Base-by-base conservation (phyloP, 1,140 invertebrate species). In the Halictus rubicundus region DNA sequence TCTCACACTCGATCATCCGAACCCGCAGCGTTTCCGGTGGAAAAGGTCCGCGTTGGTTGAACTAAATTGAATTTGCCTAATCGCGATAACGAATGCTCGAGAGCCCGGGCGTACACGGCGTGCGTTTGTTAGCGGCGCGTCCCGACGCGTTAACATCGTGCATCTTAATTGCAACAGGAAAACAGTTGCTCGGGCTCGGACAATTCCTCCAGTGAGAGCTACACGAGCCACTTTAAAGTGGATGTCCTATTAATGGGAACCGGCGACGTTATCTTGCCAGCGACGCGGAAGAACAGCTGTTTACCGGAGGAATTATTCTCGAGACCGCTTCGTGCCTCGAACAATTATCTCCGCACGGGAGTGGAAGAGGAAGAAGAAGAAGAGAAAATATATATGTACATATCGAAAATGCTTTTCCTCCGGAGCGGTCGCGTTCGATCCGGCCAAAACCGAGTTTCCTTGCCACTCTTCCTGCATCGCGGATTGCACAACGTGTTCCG, bases 181-280 rank as follows among this genome's bases (percentile, higher is more conserved):
- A 71, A 68, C 64, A 71, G 32, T 64, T 54, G 70, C 61, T 23
- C 23, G 46, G 14, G 21, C 49, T 32, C 42, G 76, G 60, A 72
- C 60, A 72, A 72, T 78, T 12, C 14, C 9, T 5, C 4, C 25
- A 39, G 68, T 54, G 76, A 85, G 78, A 80, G 78, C 82, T 74
- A 46, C 66, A 60, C 69, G 57, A 63, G 77, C 57, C 68, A 10
- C 37, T 71, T 75, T 6, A 65, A 77, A 75, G 83, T 85, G 81
- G 84, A 85, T 82, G 79, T 85, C 79, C 84, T 85, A 70, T 85
- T 85, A 85, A 82, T 82, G 84, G 84, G 64, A 78, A 82, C 84
- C 82, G 70, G 72, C 65, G 61, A 7, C 69, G 81, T 85, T 84
- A 85, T 85, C 74, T 82, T 52, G 57, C 21, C 60, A 54, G 27